Percentiles rank a stretch among this genome's conserved stretches.
These are phyloP conservation scores for Taxidea taxus DNA, from an alignment of 2,113 vertebrate species.

Conservation along the genomic window DNA sequence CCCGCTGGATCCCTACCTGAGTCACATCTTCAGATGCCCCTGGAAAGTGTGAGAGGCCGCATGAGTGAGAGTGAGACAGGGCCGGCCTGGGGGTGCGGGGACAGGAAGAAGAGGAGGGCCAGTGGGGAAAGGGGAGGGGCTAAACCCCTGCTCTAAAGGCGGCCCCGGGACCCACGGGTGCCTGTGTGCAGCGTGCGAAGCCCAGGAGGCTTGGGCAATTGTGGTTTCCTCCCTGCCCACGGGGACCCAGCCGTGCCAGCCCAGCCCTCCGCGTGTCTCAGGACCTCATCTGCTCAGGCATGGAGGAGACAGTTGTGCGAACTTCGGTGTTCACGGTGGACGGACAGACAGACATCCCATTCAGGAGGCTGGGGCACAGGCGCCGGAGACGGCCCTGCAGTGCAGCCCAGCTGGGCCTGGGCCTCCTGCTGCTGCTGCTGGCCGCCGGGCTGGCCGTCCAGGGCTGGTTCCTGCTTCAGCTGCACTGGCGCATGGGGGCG, in stretches of 20 bases:
- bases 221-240: constrained; percentile 46
- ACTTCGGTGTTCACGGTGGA: constrained; percentile 86
- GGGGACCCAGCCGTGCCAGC: not conserved
- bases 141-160: constrained; percentile 50
- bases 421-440: constrained; percentile 79
- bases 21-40: constrained; percentile 27
- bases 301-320: constrained; percentile 54
- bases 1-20: not conserved
- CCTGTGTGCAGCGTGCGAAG: not conserved
- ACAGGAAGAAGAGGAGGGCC: constrained; percentile 37
- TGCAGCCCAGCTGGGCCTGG: constrained; percentile 72
- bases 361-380: constrained; percentile 45
- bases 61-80: constrained; percentile 40
- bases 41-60: constrained; percentile 55
- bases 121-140: constrained; percentile 51
- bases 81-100: not conserved
- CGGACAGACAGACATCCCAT: constrained; percentile 53
- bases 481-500: constrained; percentile 57
- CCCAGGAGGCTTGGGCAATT: constrained; percentile 55
- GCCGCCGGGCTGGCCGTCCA: constrained; percentile 79
- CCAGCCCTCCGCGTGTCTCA: not conserved
- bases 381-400: accelerated
- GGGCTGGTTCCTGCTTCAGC: constrained; percentile 82
- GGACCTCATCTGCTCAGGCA: not conserved
- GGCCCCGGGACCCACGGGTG: not conserved